A percentile compares a stretch with the other conserved stretches of the same genome.
Conservation (phyloP, 2,888 invertebrate genomes). For the Cetonia aurata region DNA sequence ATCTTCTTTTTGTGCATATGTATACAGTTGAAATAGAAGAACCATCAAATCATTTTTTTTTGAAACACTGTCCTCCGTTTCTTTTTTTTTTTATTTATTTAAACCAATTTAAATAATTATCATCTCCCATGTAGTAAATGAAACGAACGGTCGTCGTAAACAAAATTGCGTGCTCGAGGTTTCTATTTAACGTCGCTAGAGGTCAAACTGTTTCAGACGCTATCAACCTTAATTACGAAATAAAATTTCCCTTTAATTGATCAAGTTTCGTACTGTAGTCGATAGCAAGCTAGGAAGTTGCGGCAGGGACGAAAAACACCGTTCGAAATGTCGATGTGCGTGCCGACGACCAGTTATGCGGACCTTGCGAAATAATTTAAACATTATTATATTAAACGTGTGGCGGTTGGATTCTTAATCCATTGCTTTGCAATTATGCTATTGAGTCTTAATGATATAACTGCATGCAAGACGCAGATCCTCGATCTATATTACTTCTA, state of each 20-base stretch:
- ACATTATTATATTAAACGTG: constrained; percentile 1
- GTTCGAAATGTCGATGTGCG: constrained; percentile 31
- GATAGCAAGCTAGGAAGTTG: constrained; percentile 51
- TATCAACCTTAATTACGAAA: constrained; percentile 57
- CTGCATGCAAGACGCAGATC: too few species aligned
- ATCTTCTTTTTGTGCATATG: too few species aligned
- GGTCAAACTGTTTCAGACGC: constrained; percentile 48
- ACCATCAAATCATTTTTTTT: too few species aligned
- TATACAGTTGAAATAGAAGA: too few species aligned
- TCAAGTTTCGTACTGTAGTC: constrained; percentile 58
- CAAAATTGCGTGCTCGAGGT: constrained; percentile 55
- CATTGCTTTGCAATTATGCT: constrained; percentile 33
- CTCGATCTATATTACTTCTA: too few species aligned
- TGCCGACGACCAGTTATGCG: constrained; percentile 34
- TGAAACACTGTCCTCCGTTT: neutral
- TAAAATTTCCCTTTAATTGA: constrained; percentile 58
- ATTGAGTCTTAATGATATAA: too few species aligned
- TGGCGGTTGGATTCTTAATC: neutral
- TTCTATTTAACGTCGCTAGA: constrained; percentile 47
- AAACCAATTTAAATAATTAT: constrained; percentile 32
- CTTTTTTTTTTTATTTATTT: constrained; percentile 19
- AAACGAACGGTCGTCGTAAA: constrained; percentile 42
- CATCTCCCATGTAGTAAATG: constrained; percentile 22
- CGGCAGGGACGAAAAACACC: constrained; percentile 16
- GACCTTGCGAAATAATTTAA: constrained; percentile 22